Base-by-base conservation (phyloP, 2,888 invertebrate genomes). In the Macaria liturata region DNA sequence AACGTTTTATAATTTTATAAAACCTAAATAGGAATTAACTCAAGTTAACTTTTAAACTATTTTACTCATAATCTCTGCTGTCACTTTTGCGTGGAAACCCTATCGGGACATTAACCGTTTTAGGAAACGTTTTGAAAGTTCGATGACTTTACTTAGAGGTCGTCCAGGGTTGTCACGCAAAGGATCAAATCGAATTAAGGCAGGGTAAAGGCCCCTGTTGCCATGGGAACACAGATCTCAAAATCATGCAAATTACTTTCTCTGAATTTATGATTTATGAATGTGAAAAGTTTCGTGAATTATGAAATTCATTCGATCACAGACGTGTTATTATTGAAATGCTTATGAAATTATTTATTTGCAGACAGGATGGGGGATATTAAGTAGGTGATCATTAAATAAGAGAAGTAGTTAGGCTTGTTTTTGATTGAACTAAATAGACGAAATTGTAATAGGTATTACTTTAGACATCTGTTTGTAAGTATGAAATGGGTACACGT, bases 111-210 rank as follows among this genome's bases (percentile, higher is more conserved):
- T 86, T 89, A 83, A 87, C 88, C 88, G 86, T 81, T 82, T 89
- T 88, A 85, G 87, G 84, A 85, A 88, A 88, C 81, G 86, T 84
- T 80, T 76, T 50, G 54, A 73, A 69, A 72, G 91, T 87, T 91
- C 90, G 83, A 82, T 86, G 91, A 90, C 90, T 86, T 74, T 56
- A 66, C 57, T 77, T 82, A 86, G 88, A 88, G 89, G 88, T 87
- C 87, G 72, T 49, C 59, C 64, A 69, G 61, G 63, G 72, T 69
- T 80, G 78, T 78, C 66, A 79, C 65, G 75, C 73, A 70, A 69
- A 54, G 84, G 84, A 84, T 76, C 79, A 64, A 59, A 51, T 62
- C 68, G 71, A 80, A 80, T 74, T 68, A 46, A 69, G 61, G 70
- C 57, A 62, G 67, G 61, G 67, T 64, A 57, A 60, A 56, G 49